Percentiles rank a stretch among this genome's conserved stretches.
Evolutionary conservation across 1,140 invertebrate genomes (phyloP).

Genomic region (Bradynema listronoti): DNA sequence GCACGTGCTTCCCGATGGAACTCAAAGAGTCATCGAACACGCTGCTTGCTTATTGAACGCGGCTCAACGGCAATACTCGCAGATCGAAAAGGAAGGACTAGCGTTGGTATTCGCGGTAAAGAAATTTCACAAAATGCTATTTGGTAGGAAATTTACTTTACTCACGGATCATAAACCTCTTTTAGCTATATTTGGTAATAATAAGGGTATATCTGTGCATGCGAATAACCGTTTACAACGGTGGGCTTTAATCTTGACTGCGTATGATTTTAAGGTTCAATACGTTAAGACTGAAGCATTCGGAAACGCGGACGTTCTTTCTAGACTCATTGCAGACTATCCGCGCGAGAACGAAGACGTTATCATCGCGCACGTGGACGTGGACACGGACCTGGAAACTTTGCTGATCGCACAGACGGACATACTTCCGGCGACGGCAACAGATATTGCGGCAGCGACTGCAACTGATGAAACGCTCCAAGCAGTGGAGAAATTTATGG

Average conservation of each 20-base stretch:
- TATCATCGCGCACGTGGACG: conserved; percentile 2
- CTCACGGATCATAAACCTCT: conserved; percentile 19
- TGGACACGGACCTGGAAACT: conserved; percentile 10
- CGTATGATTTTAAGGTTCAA: conserved; percentile 17
- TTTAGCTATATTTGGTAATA: conserved; percentile 13
- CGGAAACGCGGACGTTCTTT: conserved; percentile 12
- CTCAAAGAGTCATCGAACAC: conserved; percentile 58
- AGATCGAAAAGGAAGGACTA: conserved; percentile 62
- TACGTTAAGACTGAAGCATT: conserved; percentile 14
- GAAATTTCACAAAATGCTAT: conserved; percentile 17
- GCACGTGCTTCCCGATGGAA: conserved; percentile 57
- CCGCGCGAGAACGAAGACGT: conserved; percentile 8
- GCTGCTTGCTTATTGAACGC: conserved; percentile 59
- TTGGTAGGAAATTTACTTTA: conserved; percentile 14
- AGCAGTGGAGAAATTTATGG: neutral
- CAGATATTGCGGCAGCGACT: neutral
- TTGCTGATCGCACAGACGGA: neutral
- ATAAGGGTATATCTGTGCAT: conserved; percentile 18
- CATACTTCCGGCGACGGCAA: neutral
- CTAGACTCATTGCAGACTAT: conserved; percentile 15
- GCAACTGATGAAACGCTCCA: neutral
- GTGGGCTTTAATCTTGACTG: conserved; percentile 15
- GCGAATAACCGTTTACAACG: conserved; percentile 9
- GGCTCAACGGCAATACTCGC: conserved; percentile 60
- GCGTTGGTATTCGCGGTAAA: conserved; percentile 16